A percentile compares a stretch with the other conserved stretches of the same genome.
Evolutionary conservation across 2,113 vertebrate species (phyloP).

Genomic region (Clarias magur): DNA sequence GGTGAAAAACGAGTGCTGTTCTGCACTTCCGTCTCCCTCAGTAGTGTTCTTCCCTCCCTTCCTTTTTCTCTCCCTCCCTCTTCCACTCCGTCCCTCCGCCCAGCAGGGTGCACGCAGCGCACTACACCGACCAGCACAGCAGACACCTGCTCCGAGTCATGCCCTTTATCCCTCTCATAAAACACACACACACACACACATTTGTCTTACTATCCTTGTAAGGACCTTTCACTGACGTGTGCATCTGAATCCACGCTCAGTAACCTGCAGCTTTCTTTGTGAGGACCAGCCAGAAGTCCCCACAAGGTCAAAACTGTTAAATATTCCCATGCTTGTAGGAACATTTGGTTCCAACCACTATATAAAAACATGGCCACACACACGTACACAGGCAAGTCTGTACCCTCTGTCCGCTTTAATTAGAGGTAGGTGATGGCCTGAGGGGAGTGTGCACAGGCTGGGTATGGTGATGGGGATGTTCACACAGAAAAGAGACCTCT

Average conservation of each 20-base stretch:
- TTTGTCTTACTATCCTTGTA: neutral
- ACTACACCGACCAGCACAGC: conserved; percentile 13
- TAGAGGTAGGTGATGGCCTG: conserved; percentile 34
- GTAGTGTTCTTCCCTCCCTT: conserved; percentile 34
- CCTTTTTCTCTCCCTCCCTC: conserved; percentile 32
- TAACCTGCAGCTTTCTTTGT: neutral
- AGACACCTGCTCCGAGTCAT: conserved; percentile 41
- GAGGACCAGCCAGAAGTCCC: neutral
- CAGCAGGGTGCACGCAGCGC: conserved; percentile 27
- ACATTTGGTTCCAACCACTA: neutral
- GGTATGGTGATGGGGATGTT: conserved; percentile 41
- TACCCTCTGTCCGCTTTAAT: conserved; percentile 34
- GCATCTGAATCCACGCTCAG: neutral
- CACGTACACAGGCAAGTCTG: conserved; percentile 12
- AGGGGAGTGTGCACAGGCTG: conserved; percentile 28
- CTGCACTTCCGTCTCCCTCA: conserved; percentile 39
- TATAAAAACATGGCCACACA: conserved; percentile 1
- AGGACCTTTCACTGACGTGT: neutral
- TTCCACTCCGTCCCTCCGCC: conserved; percentile 8
- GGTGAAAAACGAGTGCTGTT: neutral
- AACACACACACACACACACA: conserved; percentile 4
- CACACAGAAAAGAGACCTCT: conserved; percentile 31
- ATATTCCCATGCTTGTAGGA: neutral
- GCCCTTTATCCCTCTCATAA: conserved; percentile 5
- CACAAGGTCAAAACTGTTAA: neutral